phyloP scores from a whole-genome alignment of 2,888 invertebrate genomes.

The Tanytarsus gracilentus region DNA sequence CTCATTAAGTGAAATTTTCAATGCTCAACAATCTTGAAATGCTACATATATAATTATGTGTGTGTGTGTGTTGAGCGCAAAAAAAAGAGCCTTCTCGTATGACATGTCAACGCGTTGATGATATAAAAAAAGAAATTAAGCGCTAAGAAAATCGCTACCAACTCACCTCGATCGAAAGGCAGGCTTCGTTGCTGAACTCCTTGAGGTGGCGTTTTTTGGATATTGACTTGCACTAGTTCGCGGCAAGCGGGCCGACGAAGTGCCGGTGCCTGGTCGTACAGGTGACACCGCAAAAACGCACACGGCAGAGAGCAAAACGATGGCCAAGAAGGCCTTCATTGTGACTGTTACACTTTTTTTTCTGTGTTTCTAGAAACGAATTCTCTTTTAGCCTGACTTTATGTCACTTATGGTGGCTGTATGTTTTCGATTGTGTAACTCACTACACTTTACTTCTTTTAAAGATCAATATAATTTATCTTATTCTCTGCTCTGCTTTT shows the following conservation, averaged over 20 bases:
- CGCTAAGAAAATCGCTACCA: too few species aligned
- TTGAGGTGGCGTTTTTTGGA: constrained; percentile 35
- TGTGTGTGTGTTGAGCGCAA: too few species aligned
- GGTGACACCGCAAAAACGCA: constrained; percentile 31
- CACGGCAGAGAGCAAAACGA: constrained; percentile 4
- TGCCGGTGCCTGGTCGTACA: constrained; percentile 39
- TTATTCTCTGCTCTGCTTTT: background rate
- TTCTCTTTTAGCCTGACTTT: background rate
- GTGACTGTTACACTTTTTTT: background rate
- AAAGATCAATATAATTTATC: background rate
- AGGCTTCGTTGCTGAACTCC: constrained; percentile 19
- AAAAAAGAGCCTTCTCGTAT: too few species aligned
- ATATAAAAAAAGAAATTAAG: too few species aligned
- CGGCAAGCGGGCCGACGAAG: constrained; percentile 47
- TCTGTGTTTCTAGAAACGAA: background rate
- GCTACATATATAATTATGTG: too few species aligned
- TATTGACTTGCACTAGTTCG: constrained; percentile 52
- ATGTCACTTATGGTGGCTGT: too few species aligned
- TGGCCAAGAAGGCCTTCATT: constrained; percentile 23
- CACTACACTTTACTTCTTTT: background rate
- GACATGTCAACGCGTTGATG: too few species aligned
- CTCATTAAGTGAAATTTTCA: too few species aligned
- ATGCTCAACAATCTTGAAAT: too few species aligned
- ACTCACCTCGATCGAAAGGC: constrained; percentile 40
- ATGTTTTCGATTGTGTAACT: background rate